Evolutionary conservation across 92 coral and sea anemone genomes (phyloP).

Genomic region (Epizoanthus stellaris): DNA sequence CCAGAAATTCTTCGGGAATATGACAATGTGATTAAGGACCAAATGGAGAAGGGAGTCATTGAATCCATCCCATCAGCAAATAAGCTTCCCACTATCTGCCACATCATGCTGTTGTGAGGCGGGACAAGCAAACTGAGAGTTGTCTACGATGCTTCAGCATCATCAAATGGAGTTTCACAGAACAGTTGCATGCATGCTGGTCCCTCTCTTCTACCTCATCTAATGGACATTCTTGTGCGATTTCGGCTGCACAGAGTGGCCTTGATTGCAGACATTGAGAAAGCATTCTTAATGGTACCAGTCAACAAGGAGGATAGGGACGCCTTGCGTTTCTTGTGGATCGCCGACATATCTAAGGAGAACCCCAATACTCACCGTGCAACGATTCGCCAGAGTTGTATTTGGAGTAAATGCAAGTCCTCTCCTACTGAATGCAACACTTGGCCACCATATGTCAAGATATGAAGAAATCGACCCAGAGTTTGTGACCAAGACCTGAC

Average conservation of each 20-base stretch:
- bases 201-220: too few species aligned
- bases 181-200: too few species aligned
- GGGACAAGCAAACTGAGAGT: not conserved
- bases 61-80: constrained; percentile 8
- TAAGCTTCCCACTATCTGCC: constrained; percentile 1
- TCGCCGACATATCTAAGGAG: constrained; percentile 11
- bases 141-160: too few species aligned
- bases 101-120: constrained; percentile 12
- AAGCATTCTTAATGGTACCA: not conserved
- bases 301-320: constrained; percentile 10
- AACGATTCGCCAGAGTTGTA: constrained; percentile 16
- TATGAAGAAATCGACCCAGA: not conserved
- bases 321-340: constrained; percentile 5
- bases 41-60: too few species aligned
- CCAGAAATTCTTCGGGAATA: too few species aligned
- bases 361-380: not conserved
- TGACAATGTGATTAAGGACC: too few species aligned
- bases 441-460: constrained; percentile 3
- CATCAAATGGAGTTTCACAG: too few species aligned
- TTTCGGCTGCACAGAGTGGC: constrained; percentile 34
- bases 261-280: not conserved
- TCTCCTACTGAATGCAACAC: constrained; percentile 4
- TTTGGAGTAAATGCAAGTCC: constrained; percentile 19
- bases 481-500: constrained; percentile 4
- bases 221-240: not conserved